A percentile compares a stretch with the other conserved stretches of the same genome.
Conservation (phyloP, 2,888 invertebrate genomes). For the Macrosiphum euphorbiae region DNA sequence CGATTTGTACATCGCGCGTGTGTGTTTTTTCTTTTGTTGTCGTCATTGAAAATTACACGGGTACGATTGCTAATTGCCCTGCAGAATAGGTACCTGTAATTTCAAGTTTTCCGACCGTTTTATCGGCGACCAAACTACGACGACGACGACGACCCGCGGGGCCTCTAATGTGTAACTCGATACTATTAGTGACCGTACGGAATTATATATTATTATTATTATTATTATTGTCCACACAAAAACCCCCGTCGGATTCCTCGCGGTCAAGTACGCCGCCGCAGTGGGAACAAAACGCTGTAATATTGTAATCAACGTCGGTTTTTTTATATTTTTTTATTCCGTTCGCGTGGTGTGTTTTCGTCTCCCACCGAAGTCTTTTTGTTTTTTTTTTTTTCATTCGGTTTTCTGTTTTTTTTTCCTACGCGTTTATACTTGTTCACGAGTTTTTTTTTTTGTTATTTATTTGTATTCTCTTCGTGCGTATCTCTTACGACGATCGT, state of each 20-base stretch:
- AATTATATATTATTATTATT: slow-evolving; percentile 8
- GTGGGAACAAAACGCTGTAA: slow-evolving; percentile 61
- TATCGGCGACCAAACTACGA: slow-evolving; percentile 64
- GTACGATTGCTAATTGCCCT: slow-evolving; percentile 55
- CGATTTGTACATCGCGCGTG: background rate
- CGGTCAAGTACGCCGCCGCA: slow-evolving; percentile 14
- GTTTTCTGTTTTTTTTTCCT: background rate
- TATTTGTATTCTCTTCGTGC: background rate
- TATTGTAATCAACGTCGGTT: slow-evolving; percentile 60
- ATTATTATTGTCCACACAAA: slow-evolving; percentile 36
- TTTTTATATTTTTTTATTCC: slow-evolving; percentile 21
- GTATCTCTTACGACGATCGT: slow-evolving; percentile 47
- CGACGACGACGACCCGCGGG: slow-evolving; percentile 6
- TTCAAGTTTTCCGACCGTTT: slow-evolving; percentile 64
- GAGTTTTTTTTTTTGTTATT: background rate
- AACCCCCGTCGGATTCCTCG: slow-evolving; percentile 41
- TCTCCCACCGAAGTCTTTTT: too few species aligned
- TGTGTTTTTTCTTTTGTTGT: slow-evolving; percentile 41
- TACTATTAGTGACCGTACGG: slow-evolving; percentile 21
- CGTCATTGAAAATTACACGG: slow-evolving; percentile 58
- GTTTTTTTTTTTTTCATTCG: background rate
- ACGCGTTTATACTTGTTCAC: slow-evolving; percentile 40
- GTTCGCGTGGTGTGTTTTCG: too few species aligned
- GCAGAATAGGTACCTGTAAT: slow-evolving; percentile 57
- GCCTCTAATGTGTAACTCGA: slow-evolving; percentile 36